These are phyloP conservation scores for Acridotheres tristis DNA, from an alignment of 2,797 vertebrate genomes.

Conservation along the genomic window DNA sequence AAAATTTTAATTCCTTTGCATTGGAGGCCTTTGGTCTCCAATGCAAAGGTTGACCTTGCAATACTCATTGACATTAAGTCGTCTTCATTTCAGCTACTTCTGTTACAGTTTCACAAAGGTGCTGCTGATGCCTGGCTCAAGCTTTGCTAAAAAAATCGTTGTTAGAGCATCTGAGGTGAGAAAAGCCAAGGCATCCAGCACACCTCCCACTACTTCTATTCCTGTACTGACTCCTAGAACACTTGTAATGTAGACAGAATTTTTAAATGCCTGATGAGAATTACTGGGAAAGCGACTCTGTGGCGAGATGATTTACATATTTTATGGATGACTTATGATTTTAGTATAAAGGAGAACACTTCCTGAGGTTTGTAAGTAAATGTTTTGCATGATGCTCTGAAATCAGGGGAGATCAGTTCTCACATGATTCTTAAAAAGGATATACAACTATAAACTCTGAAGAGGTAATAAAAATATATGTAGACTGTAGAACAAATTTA, in stretches of 20 bases:
- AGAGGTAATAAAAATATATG: neutral
- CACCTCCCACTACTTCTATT: neutral
- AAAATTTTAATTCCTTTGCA: neutral
- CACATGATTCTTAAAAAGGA: neutral
- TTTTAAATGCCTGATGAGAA: neutral
- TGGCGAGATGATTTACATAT: neutral
- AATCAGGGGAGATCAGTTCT: neutral
- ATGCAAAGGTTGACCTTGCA: neutral
- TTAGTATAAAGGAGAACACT: neutral
- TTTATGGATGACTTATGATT: neutral
- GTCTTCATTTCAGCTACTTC: neutral
- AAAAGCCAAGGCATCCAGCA: constrained; percentile 1
- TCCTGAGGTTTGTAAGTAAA: neutral
- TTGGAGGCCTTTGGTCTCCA: neutral
- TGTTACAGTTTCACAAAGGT: neutral
- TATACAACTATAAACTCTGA: neutral
- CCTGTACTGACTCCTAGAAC: neutral
- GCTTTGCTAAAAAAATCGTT: neutral
- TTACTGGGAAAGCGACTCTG: neutral
- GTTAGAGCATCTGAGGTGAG: neutral
- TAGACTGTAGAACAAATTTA: neutral
- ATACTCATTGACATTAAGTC: neutral
- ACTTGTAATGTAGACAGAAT: neutral
- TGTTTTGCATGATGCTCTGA: neutral
- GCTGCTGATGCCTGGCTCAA: neutral